Evolutionary conservation across 2,888 invertebrate genomes (phyloP).

Genomic region (Heliconius sara): DNA sequence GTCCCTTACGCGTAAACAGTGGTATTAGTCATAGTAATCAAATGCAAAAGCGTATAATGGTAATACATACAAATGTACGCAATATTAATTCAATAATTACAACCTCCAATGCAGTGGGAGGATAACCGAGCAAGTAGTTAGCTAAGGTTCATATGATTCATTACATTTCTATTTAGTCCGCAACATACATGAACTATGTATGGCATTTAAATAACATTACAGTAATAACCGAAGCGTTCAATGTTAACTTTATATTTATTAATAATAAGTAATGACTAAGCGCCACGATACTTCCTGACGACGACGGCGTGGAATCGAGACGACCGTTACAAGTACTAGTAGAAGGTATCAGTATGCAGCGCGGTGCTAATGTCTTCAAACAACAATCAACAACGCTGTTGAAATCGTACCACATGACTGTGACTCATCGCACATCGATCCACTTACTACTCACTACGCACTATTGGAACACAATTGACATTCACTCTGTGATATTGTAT

Average conservation of each 20-base stretch:
- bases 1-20: neutral
- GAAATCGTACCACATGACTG: conserved; percentile 13
- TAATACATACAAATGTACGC: neutral
- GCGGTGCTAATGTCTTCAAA: conserved; percentile 3
- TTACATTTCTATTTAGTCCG: neutral
- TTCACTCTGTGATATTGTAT: conserved; percentile 15
- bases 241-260: neutral
- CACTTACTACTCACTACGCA: neutral
- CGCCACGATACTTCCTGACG: too few relatives aligned
- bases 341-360: conserved; percentile 5
- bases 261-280: neutral
- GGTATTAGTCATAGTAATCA: neutral
- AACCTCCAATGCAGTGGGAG: neutral
- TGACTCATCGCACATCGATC: conserved; percentile 24
- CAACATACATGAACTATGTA: too few relatives aligned
- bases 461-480: conserved; percentile 19
- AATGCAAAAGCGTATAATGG: neutral
- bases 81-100: neutral
- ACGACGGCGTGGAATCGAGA: conserved; percentile 8
- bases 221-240: neutral
- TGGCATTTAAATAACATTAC: neutral
- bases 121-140: neutral
- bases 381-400: conserved; percentile 34
- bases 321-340: neutral
- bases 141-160: neutral